Base-by-base conservation (phyloP, 2,113 vertebrate genomes). In the Saimiri boliviensis region DNA sequence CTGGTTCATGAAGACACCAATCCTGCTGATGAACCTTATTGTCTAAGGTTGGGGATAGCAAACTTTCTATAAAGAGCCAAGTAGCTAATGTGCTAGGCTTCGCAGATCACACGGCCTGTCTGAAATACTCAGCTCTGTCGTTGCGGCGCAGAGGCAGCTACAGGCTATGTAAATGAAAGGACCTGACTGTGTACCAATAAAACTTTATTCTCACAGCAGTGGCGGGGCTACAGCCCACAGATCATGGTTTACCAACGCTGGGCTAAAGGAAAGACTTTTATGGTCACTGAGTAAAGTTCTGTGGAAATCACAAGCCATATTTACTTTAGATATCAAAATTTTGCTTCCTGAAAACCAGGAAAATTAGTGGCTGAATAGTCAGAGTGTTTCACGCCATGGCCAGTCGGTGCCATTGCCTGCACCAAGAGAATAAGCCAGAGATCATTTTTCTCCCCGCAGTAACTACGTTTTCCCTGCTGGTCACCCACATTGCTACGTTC, bases 31-130 rank as follows among this genome's bases (percentile, higher is more conserved):
- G 35, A 66, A 54, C 19, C 42, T 2, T 32, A 0, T 23, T 25
- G 13, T 25, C 47, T 30, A 4, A 13, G 4, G 9, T 0, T 68
- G 79, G 5, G 10, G 17, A 49, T 17, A 1, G 4, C 2, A 16
- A 0, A 6, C 0, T 40, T 16, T 37, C 32, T 17, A 2, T 6
- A 8, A 47, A 47, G 16, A 20, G 3, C 45, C 21, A 4, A 23
- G 25, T 4, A 1, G 37, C 6, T 1, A 20, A 19, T 5, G 9
- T 6, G 5, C 17, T 3, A 6, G 45, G 10, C 6, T 42, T 63
- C 0, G 7, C 17, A 58, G 80, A 10, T 8, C 37, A 0, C 0
- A 1, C 0, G 1, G n/a, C 7, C 16, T 68, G 17, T 0, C 8
- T 12, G 56, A 2, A 32, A 13, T 21, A 13, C 25, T 21, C 6